phyloP scores from a whole-genome alignment of 2,888 invertebrate species.

The Euzophera pinguis region DNA sequence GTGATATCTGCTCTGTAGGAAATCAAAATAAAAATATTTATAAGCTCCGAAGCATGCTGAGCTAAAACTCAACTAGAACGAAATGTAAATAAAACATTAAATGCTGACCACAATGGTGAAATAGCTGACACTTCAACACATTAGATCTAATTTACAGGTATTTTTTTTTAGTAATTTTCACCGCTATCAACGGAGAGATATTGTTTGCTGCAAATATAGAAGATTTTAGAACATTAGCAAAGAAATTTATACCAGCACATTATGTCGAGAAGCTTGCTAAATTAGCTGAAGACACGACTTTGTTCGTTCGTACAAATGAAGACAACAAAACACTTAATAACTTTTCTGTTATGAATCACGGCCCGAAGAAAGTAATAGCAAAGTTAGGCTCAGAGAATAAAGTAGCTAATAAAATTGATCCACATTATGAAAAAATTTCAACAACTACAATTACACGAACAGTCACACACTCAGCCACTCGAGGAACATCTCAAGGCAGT shows the following conservation, averaged over 20 bases:
- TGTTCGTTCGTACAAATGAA: background rate
- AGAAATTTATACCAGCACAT: slow-evolving; percentile 34
- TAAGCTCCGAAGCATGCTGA: no score
- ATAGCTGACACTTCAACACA: background rate
- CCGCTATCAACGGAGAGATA: slow-evolving; percentile 24
- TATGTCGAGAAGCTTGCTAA: slow-evolving; percentile 34
- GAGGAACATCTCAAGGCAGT: no score
- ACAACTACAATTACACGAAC: no score
- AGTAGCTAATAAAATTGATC: background rate
- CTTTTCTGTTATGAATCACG: background rate
- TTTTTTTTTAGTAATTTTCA: background rate
- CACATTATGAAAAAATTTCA: background rate
- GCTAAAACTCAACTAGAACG: no score
- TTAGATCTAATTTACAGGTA: slow-evolving; percentile 17
- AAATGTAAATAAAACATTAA: no score
- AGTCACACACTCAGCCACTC: background rate
- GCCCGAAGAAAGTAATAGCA: background rate
- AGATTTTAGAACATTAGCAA: slow-evolving; percentile 41
- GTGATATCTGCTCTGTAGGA: no score
- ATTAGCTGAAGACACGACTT: slow-evolving; percentile 21
- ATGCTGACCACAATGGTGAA: no score
- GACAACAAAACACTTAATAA: background rate
- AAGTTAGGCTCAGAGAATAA: background rate
- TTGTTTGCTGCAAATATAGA: slow-evolving; percentile 42
- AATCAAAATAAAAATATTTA: no score